Evolutionary conservation across 2,113 vertebrate species (phyloP).

Genomic region (Atlantisia rogersi): DNA sequence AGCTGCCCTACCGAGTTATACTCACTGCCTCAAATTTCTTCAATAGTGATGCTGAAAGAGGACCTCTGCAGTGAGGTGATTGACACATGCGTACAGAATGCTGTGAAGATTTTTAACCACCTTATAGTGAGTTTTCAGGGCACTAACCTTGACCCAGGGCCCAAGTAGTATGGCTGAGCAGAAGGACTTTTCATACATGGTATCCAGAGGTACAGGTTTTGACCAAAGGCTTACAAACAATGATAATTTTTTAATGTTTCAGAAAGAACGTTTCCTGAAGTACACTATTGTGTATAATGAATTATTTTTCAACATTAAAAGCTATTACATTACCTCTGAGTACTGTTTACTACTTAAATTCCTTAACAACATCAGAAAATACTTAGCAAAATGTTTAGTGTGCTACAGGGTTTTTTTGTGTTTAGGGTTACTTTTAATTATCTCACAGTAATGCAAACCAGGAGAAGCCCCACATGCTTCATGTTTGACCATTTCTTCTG

Average conservation of each 20-base stretch:
- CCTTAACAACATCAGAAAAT: not conserved
- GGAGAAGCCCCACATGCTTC: not conserved
- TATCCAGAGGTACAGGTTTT: not conserved
- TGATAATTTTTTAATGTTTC: not conserved
- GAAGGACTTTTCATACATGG: rapidly evolving
- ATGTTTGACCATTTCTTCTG: not conserved
- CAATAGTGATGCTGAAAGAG: not conserved
- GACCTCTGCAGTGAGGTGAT: not conserved
- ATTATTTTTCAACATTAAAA: not conserved
- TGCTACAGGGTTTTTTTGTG: not conserved
- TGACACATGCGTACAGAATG: rapidly evolving
- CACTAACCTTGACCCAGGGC: not conserved
- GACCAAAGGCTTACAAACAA: not conserved
- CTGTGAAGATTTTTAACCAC: not conserved
- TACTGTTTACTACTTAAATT: not conserved
- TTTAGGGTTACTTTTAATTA: not conserved
- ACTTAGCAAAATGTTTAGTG: not conserved
- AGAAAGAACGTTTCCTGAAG: not conserved
- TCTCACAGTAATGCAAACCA: not conserved
- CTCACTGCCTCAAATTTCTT: not conserved
- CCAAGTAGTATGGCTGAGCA: not conserved
- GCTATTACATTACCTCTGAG: not conserved
- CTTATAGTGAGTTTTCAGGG: not conserved
- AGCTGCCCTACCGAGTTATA: not conserved
- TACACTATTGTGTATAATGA: not conserved